Conservation (phyloP, 2,113 vertebrate species). For the Perca flavescens region DNA sequence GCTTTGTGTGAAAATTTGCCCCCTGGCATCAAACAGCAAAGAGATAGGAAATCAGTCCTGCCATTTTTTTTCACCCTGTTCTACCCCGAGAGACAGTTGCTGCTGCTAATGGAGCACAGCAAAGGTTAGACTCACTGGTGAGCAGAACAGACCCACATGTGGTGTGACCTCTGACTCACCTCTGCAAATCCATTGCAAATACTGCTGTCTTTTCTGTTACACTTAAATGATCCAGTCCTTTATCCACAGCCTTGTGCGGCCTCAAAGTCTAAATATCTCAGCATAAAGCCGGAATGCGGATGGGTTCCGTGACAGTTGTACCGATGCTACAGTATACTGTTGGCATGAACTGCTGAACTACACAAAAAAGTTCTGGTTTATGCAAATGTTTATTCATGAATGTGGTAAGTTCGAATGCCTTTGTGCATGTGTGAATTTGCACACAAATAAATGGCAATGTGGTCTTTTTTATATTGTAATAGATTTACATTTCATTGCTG, state of each 20-base stretch:
- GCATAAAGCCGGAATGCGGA: constrained; percentile 28
- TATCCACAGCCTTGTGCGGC: constrained; percentile 37
- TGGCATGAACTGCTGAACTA: constrained; percentile 50
- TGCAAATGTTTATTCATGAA: constrained; percentile 46
- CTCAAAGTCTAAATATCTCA: constrained; percentile 54
- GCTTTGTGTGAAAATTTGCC: constrained; percentile 53
- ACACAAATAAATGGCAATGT: not conserved
- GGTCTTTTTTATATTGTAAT: not conserved
- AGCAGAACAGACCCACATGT: constrained; percentile 47
- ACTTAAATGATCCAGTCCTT: constrained; percentile 56
- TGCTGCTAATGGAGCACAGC: constrained; percentile 65
- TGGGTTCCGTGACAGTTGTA: constrained; percentile 33
- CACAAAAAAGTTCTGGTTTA: constrained; percentile 29
- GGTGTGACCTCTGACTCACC: constrained; percentile 69
- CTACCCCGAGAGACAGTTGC: constrained; percentile 40
- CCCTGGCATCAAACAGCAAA: constrained; percentile 42
- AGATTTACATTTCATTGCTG: constrained; percentile 38
- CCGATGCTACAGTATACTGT: constrained; percentile 16
- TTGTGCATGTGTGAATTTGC: constrained; percentile 25
- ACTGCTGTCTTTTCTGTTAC: constrained; percentile 40
- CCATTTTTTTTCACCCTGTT: constrained; percentile 53
- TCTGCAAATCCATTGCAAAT: constrained; percentile 63
- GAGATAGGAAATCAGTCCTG: constrained; percentile 52
- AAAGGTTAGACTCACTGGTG: constrained; percentile 74
- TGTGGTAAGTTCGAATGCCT: not conserved